Evolutionary conservation across 1,140 invertebrate species (phyloP), one percentile per base, ranked within the genome.

Genomic region (Cepaea nemoralis): DNA sequence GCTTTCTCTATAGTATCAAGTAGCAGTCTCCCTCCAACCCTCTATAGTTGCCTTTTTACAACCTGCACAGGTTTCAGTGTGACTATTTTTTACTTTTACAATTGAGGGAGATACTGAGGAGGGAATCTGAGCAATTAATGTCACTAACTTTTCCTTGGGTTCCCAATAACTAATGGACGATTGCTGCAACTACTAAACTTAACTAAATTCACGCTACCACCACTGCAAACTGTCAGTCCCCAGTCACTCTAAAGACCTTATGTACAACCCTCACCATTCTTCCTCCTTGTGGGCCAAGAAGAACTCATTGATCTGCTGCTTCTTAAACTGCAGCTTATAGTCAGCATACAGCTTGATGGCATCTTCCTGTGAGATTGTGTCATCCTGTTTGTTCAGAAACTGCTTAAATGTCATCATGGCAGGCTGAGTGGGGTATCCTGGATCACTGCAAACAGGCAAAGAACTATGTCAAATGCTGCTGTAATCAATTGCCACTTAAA

Each of bases 241-340:
- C 59, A 66, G 59, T 27, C 59, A 66, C 6, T 12, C 10, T 6
- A 10, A 66, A 45, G 42, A 45, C 42, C 19, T 37, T 35, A 24
- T 19, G 24, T 22, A n/a, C 0, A 78, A 19, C 5, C 40, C 95
- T 94, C 94, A 99, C 99, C 99, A 99, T 95, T 99, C 98, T 92
- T 99, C 98, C 90, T 99, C 98, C 93, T 99, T 99, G 93, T 99
- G 99, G 48, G 95, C 94, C 87, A 99, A 95, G 93, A 99, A 99
- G 93, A 99, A 99, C 91, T 99, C 98, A 92, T 98, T 98, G 33
- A 99, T 94, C 90, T 99, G 98, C 91, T 98, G 97, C 76, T 96
- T 93, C 88, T 96, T 95, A 90, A 99, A 99, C 87, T 99, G 98
- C 86, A 97, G 92, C 92, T 99, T 99, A 92, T 99, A 99, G 87